A percentile compares a stretch with the other conserved stretches of the same genome.
Conservation (phyloP, 2,888 invertebrate species). For the Caenorhabditis uteleia region DNA sequence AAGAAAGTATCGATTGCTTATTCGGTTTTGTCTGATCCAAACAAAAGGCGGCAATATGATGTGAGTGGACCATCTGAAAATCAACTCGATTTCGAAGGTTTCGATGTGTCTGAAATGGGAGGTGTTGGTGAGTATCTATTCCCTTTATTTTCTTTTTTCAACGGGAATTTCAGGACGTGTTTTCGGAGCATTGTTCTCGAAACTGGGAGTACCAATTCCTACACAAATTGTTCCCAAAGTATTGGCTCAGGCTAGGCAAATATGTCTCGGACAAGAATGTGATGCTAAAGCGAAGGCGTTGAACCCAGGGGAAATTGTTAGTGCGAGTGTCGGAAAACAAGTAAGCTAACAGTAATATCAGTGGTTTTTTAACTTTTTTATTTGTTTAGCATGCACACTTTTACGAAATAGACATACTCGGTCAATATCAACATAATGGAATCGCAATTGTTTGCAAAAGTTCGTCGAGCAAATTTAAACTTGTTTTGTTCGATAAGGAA, state of each 20-base stretch:
- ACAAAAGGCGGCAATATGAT: slow-evolving; percentile 69
- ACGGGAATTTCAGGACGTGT: slow-evolving; percentile 63
- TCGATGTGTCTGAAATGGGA: slow-evolving; percentile 69
- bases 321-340: slow-evolving; percentile 60
- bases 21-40: slow-evolving; percentile 69
- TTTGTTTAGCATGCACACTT: slow-evolving; percentile 66
- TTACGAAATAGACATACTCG: slow-evolving; percentile 58
- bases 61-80: slow-evolving; percentile 65
- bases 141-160: too few relatives aligned
- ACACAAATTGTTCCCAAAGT: slow-evolving; percentile 69
- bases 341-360: slow-evolving; percentile 9
- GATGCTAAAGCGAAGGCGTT: slow-evolving; percentile 43
- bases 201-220: slow-evolving; percentile 69
- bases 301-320: slow-evolving; percentile 52
- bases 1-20: slow-evolving; percentile 69
- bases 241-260: slow-evolving; percentile 62
- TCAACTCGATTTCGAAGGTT: slow-evolving; percentile 66
- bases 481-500: slow-evolving; percentile 69
- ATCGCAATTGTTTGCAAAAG: slow-evolving; percentile 66
- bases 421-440: slow-evolving; percentile 56
- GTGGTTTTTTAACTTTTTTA: background rate
- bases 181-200: slow-evolving; percentile 69
- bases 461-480: slow-evolving; percentile 69
- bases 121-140: slow-evolving; percentile 57
- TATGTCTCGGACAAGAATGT: slow-evolving; percentile 51